These are phyloP conservation scores for Augochlora pura DNA, from an alignment of 1,140 invertebrate species.

Conservation along the genomic window DNA sequence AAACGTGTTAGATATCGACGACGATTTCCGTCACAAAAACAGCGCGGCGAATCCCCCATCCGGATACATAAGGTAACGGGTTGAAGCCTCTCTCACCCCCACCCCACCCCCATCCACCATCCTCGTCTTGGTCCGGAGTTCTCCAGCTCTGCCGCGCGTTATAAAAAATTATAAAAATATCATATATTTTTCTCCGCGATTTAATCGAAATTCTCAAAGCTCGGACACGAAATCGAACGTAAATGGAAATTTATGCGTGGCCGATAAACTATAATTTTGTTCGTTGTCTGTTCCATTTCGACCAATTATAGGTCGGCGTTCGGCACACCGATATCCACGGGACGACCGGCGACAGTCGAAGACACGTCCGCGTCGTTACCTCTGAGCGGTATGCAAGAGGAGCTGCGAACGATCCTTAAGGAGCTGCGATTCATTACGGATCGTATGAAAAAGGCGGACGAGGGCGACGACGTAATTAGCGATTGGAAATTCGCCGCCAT, in stretches of 20 bases:
- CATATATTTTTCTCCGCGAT: no score
- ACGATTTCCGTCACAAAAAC: slow-evolving; percentile 89
- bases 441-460: slow-evolving; percentile 93
- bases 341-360: slow-evolving; percentile 81
- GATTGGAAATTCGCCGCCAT: slow-evolving; percentile 99
- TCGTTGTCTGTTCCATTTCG: neutral
- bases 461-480: slow-evolving; percentile 93
- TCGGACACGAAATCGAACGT: no score
- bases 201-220: no score
- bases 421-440: slow-evolving; percentile 97
- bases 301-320: slow-evolving; percentile 81
- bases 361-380: slow-evolving; percentile 81
- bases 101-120: no score
- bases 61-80: slow-evolving; percentile 74
- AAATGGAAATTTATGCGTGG: no score
- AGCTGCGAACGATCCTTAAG: slow-evolving; percentile 91
- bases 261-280: no score
- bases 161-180: no score
- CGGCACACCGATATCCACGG: slow-evolving; percentile 76
- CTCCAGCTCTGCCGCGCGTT: no score
- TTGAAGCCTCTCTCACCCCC: neutral
- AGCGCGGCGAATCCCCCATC: slow-evolving; percentile 69
- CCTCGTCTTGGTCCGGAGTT: no score
- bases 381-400: slow-evolving; percentile 82
- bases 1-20: slow-evolving; percentile 96